A percentile compares a stretch with the other conserved stretches of the same genome.
Conservation (phyloP, 2,797 vertebrate species). For the Sarcoramphus papa region DNA sequence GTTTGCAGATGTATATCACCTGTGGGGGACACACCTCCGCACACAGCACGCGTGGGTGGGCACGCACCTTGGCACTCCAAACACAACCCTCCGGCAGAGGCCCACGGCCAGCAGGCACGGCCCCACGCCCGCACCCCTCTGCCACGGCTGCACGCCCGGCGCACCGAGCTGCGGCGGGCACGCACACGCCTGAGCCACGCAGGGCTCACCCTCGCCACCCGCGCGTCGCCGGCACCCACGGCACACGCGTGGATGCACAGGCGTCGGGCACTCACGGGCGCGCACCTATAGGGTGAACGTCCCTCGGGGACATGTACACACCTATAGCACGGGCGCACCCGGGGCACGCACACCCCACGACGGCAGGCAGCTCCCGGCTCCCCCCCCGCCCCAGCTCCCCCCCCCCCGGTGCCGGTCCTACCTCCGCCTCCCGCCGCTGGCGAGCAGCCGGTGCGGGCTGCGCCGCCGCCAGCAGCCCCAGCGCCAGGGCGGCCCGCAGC, state of each 20-base stretch:
- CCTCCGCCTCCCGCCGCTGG: neutral
- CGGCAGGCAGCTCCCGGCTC: neutral
- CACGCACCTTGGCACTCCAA: neutral
- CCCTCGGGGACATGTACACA: accelerated
- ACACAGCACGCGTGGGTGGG: accelerated
- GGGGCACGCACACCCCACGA: neutral
- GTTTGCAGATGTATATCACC: accelerated
- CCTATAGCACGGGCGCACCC: accelerated
- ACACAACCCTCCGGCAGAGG: accelerated
- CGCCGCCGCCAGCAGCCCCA: neutral
- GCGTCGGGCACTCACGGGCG: accelerated
- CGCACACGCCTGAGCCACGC: accelerated
- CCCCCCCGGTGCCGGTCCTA: neutral
- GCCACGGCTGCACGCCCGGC: accelerated
- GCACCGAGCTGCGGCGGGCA: neutral
- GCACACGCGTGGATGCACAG: neutral
- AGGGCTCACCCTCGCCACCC: accelerated
- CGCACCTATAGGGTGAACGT: accelerated
- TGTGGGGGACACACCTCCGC: too few relatives aligned
- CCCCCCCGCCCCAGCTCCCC: too few relatives aligned
- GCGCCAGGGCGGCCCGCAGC: neutral
- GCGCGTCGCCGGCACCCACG: neutral
- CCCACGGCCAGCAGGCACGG: neutral
- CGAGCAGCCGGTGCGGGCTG: neutral
- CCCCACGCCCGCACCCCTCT: too few relatives aligned